Conservation (phyloP, 1,140 invertebrate genomes). For the Stenopsyche tienmushanensis region DNA sequence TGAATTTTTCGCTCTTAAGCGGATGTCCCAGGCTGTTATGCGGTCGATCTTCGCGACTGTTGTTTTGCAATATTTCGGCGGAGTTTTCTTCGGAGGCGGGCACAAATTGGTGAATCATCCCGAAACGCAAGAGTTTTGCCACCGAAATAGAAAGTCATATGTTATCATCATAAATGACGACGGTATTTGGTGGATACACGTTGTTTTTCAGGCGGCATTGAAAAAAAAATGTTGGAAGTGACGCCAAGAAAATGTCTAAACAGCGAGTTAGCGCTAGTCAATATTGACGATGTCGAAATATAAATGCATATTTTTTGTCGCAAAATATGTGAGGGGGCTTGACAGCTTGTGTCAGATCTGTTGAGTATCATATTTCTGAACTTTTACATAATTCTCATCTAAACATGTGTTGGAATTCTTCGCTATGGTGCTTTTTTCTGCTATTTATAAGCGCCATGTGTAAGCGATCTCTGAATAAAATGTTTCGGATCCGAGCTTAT, state of each 20-base stretch:
- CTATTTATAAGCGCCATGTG: too few relatives aligned
- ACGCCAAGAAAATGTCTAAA: neutral
- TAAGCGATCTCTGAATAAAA: too few relatives aligned
- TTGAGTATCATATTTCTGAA: too few relatives aligned
- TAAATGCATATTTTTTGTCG: neutral
- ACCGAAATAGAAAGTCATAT: slow-evolving; percentile 25
- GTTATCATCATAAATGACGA: slow-evolving; percentile 3
- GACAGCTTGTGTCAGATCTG: too few relatives aligned
- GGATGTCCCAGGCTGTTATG: too few relatives aligned
- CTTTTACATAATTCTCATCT: too few relatives aligned
- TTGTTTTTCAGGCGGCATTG: neutral
- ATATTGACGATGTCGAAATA: neutral
- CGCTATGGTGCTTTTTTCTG: too few relatives aligned
- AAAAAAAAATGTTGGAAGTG: neutral
- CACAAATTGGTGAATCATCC: slow-evolving; percentile 10
- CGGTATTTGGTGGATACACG: neutral
- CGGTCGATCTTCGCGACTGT: too few relatives aligned
- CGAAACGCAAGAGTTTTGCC: neutral
- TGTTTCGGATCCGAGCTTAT: too few relatives aligned
- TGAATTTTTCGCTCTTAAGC: too few relatives aligned
- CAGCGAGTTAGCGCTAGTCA: neutral
- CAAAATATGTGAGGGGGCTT: too few relatives aligned
- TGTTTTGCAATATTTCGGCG: neutral
- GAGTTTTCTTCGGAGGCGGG: neutral
- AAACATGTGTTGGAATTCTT: too few relatives aligned